These are phyloP conservation scores for Maccullochella peelii DNA, from an alignment of 2,113 vertebrate species.

Conservation along the genomic window DNA sequence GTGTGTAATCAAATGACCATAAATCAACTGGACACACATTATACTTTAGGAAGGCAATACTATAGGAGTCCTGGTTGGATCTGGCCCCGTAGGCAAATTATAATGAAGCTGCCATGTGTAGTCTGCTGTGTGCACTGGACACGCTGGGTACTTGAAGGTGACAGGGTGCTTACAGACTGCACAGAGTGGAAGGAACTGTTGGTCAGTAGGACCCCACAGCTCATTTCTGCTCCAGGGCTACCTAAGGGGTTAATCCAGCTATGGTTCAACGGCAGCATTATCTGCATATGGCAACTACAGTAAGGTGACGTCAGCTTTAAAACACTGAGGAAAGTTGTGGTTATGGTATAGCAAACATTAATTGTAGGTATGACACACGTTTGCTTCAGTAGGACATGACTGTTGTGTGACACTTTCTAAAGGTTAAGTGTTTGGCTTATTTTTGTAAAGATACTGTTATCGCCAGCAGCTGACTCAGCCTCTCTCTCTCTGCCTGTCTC, in stretches of 20 bases:
- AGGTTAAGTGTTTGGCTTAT: not conserved
- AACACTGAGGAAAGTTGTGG: not conserved
- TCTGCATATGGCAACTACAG: not conserved
- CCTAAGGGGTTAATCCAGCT: not conserved
- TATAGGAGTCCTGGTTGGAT: not conserved
- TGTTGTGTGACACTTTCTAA: not conserved
- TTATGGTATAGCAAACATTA: not conserved
- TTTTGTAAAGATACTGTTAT: not conserved
- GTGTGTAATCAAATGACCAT: not conserved
- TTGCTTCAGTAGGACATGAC: not conserved
- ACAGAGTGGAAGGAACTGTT: not conserved
- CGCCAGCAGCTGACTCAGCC: not conserved
- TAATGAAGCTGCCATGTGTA: conserved; percentile 6
- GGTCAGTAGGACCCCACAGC: not conserved
- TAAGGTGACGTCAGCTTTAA: not conserved
- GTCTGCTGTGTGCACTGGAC: not conserved
- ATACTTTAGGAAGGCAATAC: not conserved
- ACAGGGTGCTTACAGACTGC: conserved; percentile 13
- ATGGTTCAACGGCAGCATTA: not conserved
- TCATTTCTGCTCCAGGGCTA: not conserved
- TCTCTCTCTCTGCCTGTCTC: conserved; percentile 24
- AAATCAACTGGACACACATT: not conserved
- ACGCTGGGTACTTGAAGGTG: conserved; percentile 13
- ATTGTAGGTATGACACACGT: not conserved
- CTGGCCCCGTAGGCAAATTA: not conserved